Percentiles rank a stretch among this genome's conserved stretches.
phyloP scores from a whole-genome alignment of 2,888 invertebrate genomes.

The Chrysotoxum bicinctum region DNA sequence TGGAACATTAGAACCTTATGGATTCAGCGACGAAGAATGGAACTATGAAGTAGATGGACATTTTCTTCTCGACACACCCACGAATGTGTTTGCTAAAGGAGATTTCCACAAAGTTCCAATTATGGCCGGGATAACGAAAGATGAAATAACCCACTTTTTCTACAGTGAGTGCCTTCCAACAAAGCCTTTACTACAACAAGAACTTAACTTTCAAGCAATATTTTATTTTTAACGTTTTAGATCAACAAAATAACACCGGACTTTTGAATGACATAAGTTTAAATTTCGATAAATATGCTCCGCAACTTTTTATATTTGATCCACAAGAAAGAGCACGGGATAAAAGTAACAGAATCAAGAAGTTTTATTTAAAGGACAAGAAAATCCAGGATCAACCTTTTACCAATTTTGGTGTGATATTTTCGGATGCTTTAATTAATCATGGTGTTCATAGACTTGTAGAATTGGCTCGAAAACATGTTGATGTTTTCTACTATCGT shows the following conservation, averaged over 20 bases:
- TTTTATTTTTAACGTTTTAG: slow-evolving; percentile 42
- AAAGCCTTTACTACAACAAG: slow-evolving; percentile 67
- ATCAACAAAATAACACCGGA: slow-evolving; percentile 73
- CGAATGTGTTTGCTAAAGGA: slow-evolving; percentile 82
- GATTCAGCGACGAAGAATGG: slow-evolving; percentile 77
- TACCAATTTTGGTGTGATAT: slow-evolving; percentile 80
- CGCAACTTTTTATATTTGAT: slow-evolving; percentile 81
- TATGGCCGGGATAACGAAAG: slow-evolving; percentile 84
- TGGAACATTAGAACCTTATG: slow-evolving; percentile 74
- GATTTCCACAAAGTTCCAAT: slow-evolving; percentile 84
- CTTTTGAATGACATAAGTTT: slow-evolving; percentile 76
- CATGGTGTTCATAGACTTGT: slow-evolving; percentile 84
- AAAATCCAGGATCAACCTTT: slow-evolving; percentile 59
- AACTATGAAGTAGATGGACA: slow-evolving; percentile 84
- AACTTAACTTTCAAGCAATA: background rate
- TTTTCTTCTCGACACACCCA: slow-evolving; percentile 84
- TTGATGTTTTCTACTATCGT: slow-evolving; percentile 84
- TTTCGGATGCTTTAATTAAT: slow-evolving; percentile 84
- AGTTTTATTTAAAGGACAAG: slow-evolving; percentile 73
- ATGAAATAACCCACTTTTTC: slow-evolving; percentile 81
- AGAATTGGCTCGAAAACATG: slow-evolving; percentile 83
- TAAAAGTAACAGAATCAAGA: slow-evolving; percentile 21
- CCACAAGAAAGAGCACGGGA: background rate
- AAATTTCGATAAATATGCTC: slow-evolving; percentile 76
- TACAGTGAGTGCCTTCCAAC: background rate